phyloP scores from a whole-genome alignment of 2,888 invertebrate genomes.

The Penaeus monodon region DNA sequence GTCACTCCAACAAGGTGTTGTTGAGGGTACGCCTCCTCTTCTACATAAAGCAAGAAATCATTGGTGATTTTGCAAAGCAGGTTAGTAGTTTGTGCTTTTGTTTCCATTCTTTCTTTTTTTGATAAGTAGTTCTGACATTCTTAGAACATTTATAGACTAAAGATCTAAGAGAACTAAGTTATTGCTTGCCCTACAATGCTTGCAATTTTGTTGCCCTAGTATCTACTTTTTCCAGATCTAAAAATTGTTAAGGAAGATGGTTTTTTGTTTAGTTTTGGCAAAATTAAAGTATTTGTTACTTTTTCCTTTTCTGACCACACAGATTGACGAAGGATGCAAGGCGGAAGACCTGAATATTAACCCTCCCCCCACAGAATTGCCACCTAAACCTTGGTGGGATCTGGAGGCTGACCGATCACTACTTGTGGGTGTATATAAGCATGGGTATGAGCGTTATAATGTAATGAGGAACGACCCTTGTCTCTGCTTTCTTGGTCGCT shows the following conservation, averaged over 20 bases:
- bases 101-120: too few species aligned
- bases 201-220: too few species aligned
- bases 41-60: slow-evolving; percentile 97
- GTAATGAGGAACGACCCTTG: slow-evolving; percentile 96
- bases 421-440: slow-evolving; percentile 97
- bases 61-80: slow-evolving; percentile 89
- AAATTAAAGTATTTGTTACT: neutral
- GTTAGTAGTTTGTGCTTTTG: slow-evolving; percentile 71
- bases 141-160: too few species aligned
- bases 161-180: too few species aligned
- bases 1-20: slow-evolving; percentile 98
- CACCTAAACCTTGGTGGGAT: slow-evolving; percentile 97
- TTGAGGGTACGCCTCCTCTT: slow-evolving; percentile 95
- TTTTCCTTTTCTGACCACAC: slow-evolving; percentile 69
- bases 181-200: too few species aligned
- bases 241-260: too few species aligned
- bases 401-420: slow-evolving; percentile 96
- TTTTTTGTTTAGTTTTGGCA: too few species aligned
- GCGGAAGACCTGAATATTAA: slow-evolving; percentile 86
- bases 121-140: too few species aligned
- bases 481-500: slow-evolving; percentile 91
- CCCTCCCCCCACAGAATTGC: slow-evolving; percentile 92
- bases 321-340: slow-evolving; percentile 66
- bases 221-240: too few species aligned
- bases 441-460: slow-evolving; percentile 98